phyloP scores from a whole-genome alignment of 2,797 vertebrate genomes.

The Bradypodion ventrale region DNA sequence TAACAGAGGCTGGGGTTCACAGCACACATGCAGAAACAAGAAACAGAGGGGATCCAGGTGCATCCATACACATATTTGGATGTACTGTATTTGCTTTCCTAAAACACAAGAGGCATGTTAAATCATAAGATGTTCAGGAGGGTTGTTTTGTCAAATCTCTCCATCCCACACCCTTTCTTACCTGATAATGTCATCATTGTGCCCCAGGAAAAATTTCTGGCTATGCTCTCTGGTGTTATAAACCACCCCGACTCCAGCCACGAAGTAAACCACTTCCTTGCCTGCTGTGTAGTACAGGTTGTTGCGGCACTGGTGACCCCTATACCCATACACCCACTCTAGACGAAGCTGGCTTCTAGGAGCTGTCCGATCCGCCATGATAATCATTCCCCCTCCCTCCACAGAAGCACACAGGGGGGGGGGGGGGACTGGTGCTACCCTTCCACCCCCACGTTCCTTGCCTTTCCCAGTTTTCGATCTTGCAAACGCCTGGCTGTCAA shows the following conservation, averaged over 20 bases:
- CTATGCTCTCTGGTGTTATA: slow-evolving; percentile 93
- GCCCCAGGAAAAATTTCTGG: slow-evolving; percentile 93
- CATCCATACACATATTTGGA: background rate
- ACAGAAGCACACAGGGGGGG: slow-evolving; percentile 44
- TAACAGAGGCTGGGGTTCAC: background rate
- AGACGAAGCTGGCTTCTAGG: slow-evolving; percentile 89
- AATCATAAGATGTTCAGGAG: slow-evolving; percentile 28
- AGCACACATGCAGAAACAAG: background rate
- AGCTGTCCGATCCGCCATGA: slow-evolving; percentile 93
- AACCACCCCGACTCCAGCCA: slow-evolving; percentile 91
- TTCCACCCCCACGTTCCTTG: slow-evolving; percentile 44
- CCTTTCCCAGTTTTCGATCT: slow-evolving; percentile 44
- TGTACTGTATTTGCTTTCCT: slow-evolving; percentile 22
- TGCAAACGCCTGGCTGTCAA: slow-evolving; percentile 45
- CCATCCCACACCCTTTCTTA: slow-evolving; percentile 68
- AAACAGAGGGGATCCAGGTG: background rate
- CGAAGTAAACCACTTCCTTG: slow-evolving; percentile 94
- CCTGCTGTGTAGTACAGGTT: slow-evolving; percentile 93
- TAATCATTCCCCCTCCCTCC: slow-evolving; percentile 58
- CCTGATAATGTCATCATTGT: slow-evolving; percentile 97
- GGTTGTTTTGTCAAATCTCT: slow-evolving; percentile 43
- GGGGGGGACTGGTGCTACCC: slow-evolving; percentile 46
- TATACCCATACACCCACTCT: slow-evolving; percentile 94
- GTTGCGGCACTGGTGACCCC: slow-evolving; percentile 95
- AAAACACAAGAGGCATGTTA: slow-evolving; percentile 24